Evolutionary conservation across 2,888 invertebrate species (phyloP), one percentile per base, ranked within the genome.

Genomic region (Metellina segmentata): DNA sequence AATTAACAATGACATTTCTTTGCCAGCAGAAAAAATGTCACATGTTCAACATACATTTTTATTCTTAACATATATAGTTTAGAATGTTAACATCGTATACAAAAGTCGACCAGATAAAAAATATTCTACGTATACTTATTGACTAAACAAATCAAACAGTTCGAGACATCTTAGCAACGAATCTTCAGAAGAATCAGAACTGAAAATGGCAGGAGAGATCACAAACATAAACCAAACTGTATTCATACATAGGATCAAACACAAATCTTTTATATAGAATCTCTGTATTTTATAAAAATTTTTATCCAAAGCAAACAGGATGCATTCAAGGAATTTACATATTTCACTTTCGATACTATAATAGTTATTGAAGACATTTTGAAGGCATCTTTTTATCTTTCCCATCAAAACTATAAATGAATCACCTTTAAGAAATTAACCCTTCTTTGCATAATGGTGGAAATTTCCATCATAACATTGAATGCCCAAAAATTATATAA

Each of bases 141-240:
- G 77, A 77, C 77, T 77, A 77, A 77, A 77, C n/a, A 7, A 51
- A 77, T 16, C 77, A 13, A 51, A 51, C 34, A 49, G 77, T 77
- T 77, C 77, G n/a, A 13, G n/a, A 6, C 61, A 16, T 49, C 13
- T 74, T 11, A 74, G 20, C 20, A 77, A 77, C n/a, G n/a, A 77
- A 77, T 49, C 49, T 16, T 49, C 51, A 77, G 51, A 49, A 48
- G n/a, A 8, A n/a, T n/a, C 20, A 74, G 19, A 20, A 74, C 13
- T 20, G 74, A 13, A n/a, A n/a, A 20, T 74, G 13, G 16, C 13
- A 19, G 19, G 11, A 74, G 19, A 8, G 13, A 20, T 19, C 13
- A 20, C 19, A 8, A 34, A 20, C 13, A 7, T 8, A 20, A 13
- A 74, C 7, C 74, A 13, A 6, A 51, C 51, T 13, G 49, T 9